These are phyloP conservation scores for Cassiopea andromeda DNA, from an alignment of 30 jellyfish, hydroid and myxozoan species.

Conservation along the genomic window DNA sequence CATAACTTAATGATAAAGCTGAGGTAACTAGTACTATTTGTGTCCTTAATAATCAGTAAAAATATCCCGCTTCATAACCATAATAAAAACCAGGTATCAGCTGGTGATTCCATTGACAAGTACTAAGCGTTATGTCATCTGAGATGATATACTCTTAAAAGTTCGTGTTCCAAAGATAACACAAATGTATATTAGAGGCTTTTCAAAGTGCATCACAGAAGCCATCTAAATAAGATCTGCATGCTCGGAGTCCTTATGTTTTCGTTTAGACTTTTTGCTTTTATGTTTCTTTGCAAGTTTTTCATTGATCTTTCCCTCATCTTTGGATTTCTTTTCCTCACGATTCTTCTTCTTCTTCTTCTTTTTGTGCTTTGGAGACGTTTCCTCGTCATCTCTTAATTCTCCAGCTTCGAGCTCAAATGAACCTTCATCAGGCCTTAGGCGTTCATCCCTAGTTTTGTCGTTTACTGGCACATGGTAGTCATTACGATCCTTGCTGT, in stretches of 20 bases:
- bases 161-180: background rate
- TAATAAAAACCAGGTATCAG: too few species aligned
- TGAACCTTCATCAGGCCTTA: background rate
- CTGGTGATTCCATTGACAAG: too few species aligned
- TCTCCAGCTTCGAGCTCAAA: constrained; percentile 54
- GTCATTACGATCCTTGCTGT: background rate
- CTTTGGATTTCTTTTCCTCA: constrained; percentile 7
- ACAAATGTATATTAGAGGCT: background rate
- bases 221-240: background rate
- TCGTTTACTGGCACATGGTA: background rate
- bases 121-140: background rate
- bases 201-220: background rate
- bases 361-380: background rate
- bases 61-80: too few species aligned
- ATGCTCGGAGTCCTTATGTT: constrained; percentile 6
- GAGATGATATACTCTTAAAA: background rate
- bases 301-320: background rate
- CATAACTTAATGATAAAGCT: too few species aligned
- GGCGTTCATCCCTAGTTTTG: background rate
- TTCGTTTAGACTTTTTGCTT: constrained; percentile 51
- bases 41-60: too few species aligned
- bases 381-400: constrained; percentile 17
- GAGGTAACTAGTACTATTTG: too few species aligned
- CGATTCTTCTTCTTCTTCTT: constrained; percentile 34
- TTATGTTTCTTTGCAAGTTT: constrained; percentile 46